Conservation (phyloP, 2,797 vertebrate species). For the Limosa lapponica region DNA sequence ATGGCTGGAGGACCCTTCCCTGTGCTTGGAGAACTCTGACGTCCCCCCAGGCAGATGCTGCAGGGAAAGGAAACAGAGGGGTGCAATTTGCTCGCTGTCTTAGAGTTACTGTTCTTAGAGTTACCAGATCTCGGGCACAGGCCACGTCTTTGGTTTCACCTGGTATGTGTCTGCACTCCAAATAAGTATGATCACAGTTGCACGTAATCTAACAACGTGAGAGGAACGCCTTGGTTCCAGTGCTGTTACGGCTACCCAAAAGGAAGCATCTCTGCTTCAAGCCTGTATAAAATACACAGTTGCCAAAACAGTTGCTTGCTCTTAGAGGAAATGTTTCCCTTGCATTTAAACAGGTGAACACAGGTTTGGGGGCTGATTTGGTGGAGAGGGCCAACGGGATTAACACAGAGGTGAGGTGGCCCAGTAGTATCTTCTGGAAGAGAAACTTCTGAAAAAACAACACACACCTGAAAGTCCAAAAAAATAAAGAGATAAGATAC, state of each 20-base stretch:
- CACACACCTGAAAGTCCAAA: not conserved
- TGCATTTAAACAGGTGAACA: not conserved
- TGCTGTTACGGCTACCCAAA: not conserved
- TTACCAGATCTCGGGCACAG: not conserved
- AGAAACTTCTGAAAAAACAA: not conserved
- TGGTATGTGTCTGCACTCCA: not conserved
- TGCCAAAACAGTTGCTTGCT: not conserved
- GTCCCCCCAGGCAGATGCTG: not conserved
- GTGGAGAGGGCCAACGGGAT: not conserved
- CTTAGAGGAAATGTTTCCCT: not conserved
- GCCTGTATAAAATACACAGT: not conserved
- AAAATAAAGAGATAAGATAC: not conserved
- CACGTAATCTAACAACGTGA: fast-evolving
- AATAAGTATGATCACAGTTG: not conserved
- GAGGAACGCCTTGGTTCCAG: not conserved
- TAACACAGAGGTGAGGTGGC: not conserved
- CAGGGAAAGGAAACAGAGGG: not conserved
- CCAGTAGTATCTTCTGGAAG: not conserved
- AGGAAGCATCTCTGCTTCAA: not conserved
- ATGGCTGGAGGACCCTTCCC: not conserved
- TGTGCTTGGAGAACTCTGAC: not conserved
- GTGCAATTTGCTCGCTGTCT: fast-evolving
- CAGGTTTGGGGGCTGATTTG: not conserved
- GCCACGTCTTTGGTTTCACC: not conserved
- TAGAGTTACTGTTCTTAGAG: not conserved